Percentiles rank a stretch among this genome's conserved stretches.
Evolutionary conservation across 2,797 vertebrate species (phyloP).

Genomic region (Syncerus caffer): DNA sequence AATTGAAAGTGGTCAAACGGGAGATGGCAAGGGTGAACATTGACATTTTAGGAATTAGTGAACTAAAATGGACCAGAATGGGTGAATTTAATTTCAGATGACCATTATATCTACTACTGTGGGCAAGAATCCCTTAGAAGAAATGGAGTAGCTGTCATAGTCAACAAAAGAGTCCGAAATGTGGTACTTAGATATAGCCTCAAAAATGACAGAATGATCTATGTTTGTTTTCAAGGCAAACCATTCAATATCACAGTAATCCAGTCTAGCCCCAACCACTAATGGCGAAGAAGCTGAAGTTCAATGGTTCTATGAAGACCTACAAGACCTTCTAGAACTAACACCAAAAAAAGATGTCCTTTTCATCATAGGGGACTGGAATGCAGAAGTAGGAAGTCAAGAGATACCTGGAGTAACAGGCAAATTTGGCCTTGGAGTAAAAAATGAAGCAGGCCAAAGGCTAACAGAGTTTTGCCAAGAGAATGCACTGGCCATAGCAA

Average conservation of each 20-base stretch:
- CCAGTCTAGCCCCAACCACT: not conserved
- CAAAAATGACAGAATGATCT: not conserved
- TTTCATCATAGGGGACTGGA: not conserved
- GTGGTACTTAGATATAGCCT: not conserved
- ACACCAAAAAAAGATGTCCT: not conserved
- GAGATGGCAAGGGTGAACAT: not conserved
- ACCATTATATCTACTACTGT: not conserved
- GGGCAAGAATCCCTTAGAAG: not conserved
- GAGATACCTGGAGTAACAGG: not conserved
- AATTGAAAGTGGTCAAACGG: not conserved
- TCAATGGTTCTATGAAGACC: not conserved
- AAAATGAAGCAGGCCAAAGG: not conserved
- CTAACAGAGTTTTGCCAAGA: not conserved
- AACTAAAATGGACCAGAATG: not conserved
- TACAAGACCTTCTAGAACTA: not conserved
- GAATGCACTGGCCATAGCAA: not conserved
- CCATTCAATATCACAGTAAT: not conserved
- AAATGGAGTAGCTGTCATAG: not conserved
- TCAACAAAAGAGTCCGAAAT: not conserved
- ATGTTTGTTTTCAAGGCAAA: not conserved
- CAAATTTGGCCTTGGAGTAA: not conserved
- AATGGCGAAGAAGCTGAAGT: not conserved
- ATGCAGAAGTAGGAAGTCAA: not conserved
- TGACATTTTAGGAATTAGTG: not conserved
- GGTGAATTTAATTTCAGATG: not conserved